Evolutionary conservation across 2,113 vertebrate genomes (phyloP), one percentile per base, ranked within the genome.

Genomic region (Reinhardtius hippoglossoides): DNA sequence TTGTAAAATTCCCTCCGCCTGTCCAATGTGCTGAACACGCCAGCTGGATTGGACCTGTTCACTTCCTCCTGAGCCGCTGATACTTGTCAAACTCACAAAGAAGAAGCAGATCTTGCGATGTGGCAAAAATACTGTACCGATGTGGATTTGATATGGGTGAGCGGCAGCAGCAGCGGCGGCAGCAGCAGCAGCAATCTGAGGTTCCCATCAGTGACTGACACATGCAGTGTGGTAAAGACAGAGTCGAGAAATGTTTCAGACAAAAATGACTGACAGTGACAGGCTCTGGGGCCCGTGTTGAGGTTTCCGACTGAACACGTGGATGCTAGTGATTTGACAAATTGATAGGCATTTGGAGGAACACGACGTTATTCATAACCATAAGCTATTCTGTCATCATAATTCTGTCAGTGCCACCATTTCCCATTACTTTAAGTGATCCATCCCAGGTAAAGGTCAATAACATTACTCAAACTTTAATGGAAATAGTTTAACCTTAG

Each of bases 401-500:
- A 85, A 88, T 90, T 85, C 87, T 85, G 81, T 88, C 90, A 83
- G 79, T 75, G 74, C 54, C 75, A 73, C 87, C 76, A 73, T 89
- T 88, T 89, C 76, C 78, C 82, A 84, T 88, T 88, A 88, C 85
- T 92, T 91, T 80, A 87, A 80, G 84, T 90, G 88, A 90, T 90
- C 83, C 86, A 80, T 89, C 68, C 74, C 73, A 83, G 80, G 85
- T 87, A 91, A 93, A 92, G 88, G 89, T 91, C 88, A 90, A 84
- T 82, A 86, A 76, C 87, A 92, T 91, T 89, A 90, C 92, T 92
- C 86, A 89, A 87, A 88, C 77, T 89, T 90, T 92, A 90, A 89
- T 91, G 82, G 83, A 70, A 90, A 87, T 74, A 75, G 86, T 92
- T 89, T 85, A 92, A 92, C 89, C 88, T 88, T 77, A 82, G 71